These are phyloP conservation scores for Anguilla marmorata DNA, from an alignment of 2,797 vertebrate genomes.

Conservation along the genomic window DNA sequence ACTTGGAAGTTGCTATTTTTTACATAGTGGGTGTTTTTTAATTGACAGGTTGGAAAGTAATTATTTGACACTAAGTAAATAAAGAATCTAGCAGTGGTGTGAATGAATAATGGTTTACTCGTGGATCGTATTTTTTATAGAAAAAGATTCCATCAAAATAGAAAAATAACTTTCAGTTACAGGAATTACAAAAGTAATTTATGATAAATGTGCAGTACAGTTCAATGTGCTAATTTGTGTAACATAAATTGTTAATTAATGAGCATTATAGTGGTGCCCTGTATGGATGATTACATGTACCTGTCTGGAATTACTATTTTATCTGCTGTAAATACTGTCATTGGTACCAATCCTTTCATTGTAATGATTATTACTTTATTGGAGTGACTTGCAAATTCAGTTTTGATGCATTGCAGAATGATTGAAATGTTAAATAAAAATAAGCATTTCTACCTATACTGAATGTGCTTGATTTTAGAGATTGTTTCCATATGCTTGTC, in stretches of 20 bases:
- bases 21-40: background rate
- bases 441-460: background rate
- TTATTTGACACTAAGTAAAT: background rate
- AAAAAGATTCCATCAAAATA: background rate
- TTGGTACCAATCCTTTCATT: conserved; percentile 11
- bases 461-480: conserved; percentile 4
- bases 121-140: background rate
- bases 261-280: background rate
- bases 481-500: background rate
- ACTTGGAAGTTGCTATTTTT: background rate
- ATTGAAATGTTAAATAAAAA: conserved; percentile 20
- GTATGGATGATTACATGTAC: background rate
- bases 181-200: background rate
- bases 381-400: background rate
- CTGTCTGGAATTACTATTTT: background rate
- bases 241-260: background rate
- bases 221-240: background rate
- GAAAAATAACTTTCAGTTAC: background rate
- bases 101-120: background rate
- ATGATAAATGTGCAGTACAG: background rate
- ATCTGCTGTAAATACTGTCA: conserved; percentile 26
- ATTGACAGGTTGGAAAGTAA: background rate
- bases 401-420: conserved; percentile 15
- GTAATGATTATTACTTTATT: background rate
- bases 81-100: background rate